Conservation (phyloP, 2,113 vertebrate genomes). For the Pachypanchax playfairii region DNA sequence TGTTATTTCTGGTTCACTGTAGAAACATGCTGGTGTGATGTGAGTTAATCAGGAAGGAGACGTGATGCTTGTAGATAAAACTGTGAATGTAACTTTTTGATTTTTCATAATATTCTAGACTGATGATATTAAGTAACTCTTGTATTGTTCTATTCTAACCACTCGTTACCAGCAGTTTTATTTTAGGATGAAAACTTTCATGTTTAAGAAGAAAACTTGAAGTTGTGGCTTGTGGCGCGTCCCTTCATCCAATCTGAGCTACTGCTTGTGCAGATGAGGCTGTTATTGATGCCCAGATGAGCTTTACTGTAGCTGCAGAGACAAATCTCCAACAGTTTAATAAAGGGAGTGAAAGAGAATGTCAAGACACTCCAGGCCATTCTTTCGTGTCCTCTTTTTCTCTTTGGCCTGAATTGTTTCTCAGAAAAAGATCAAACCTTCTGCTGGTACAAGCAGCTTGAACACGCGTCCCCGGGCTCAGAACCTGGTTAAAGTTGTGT, state of each 20-base stretch:
- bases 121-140: no score
- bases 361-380: not conserved
- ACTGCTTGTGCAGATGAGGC: not conserved
- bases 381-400: not conserved
- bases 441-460: not conserved
- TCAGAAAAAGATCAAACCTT: conserved; percentile 31
- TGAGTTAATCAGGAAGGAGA: no score
- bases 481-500: conserved; percentile 13
- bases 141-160: not conserved
- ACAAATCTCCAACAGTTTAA: conserved; percentile 1
- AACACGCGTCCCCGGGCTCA: conserved; percentile 15
- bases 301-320: not conserved
- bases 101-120: no score
- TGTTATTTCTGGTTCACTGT: no score
- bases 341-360: not conserved
- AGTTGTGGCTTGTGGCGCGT: not conserved
- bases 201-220: not conserved
- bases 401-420: conserved; percentile 5
- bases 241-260: not conserved
- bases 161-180: not conserved
- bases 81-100: no score
- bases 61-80: no score
- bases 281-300: not conserved
- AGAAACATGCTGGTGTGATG: no score
- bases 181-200: not conserved